Conservation (phyloP, 2,113 vertebrate species). For the Turdus rufiventris region DNA sequence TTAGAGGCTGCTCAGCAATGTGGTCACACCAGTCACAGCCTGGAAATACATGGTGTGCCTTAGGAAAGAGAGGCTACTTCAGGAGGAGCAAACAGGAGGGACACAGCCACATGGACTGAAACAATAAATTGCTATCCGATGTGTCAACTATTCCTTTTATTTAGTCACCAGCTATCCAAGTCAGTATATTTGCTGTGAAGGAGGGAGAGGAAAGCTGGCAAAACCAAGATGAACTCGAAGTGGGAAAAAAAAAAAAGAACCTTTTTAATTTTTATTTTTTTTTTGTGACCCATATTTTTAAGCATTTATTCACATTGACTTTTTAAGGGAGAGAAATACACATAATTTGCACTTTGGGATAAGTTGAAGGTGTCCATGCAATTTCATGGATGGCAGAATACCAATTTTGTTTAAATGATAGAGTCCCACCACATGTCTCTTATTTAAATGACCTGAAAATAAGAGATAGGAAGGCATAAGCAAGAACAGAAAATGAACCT, state of each 20-base stretch:
- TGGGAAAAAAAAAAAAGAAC: fast-evolving
- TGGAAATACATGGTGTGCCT: background rate
- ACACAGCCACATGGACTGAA: background rate
- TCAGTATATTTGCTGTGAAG: background rate
- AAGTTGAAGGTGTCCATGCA: conserved; percentile 66
- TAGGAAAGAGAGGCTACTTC: background rate
- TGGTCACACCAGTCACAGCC: background rate
- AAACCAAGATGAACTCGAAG: background rate
- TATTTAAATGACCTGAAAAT: conserved; percentile 70
- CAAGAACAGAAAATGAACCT: conserved; percentile 52
- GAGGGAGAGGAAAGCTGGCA: background rate
- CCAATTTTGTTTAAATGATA: conserved; percentile 69
- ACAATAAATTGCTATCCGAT: background rate
- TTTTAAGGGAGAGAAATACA: conserved; percentile 57
- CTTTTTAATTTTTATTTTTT: background rate
- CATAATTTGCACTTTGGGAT: conserved; percentile 63
- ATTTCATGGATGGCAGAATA: conserved; percentile 72
- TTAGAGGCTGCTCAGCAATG: fast-evolving
- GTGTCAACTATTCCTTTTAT: background rate
- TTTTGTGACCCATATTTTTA: conserved; percentile 49
- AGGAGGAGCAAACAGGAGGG: background rate
- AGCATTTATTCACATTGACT: conserved; percentile 41
- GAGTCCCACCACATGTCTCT: conserved; percentile 61
- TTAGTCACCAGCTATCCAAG: background rate
- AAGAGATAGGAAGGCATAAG: conserved; percentile 51